Evolutionary conservation across 2,113 vertebrate species (phyloP).

Genomic region (Corythornis cristatus): DNA sequence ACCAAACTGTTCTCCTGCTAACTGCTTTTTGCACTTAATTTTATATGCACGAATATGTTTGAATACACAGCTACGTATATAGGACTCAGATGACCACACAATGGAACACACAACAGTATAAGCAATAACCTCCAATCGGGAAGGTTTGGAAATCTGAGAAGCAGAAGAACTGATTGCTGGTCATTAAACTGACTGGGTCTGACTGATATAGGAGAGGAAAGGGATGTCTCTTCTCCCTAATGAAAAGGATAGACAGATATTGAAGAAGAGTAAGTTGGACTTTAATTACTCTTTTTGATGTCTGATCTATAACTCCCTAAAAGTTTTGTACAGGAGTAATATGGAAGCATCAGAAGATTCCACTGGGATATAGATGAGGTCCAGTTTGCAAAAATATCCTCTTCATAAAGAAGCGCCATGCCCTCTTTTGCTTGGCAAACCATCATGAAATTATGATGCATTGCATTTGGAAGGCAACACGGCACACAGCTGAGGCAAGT

Average conservation of each 20-base stretch:
- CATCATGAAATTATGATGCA: constrained; percentile 74
- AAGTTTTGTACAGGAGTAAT: constrained; percentile 71
- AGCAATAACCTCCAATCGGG: not conserved
- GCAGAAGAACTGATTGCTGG: not conserved
- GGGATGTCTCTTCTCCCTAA: constrained; percentile 46
- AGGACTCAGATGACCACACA: not conserved
- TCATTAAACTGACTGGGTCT: constrained; percentile 50
- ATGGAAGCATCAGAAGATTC: constrained; percentile 79
- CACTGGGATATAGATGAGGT: constrained; percentile 77
- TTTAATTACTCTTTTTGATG: constrained; percentile 79
- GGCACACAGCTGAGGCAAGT: constrained; percentile 74
- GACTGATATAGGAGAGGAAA: constrained; percentile 23
- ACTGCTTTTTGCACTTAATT: not conserved
- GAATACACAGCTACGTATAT: not conserved
- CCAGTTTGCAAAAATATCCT: constrained; percentile 77
- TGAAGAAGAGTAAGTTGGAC: constrained; percentile 55
- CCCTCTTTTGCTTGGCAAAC: constrained; percentile 76
- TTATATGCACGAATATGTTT: not conserved
- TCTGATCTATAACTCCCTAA: constrained; percentile 77
- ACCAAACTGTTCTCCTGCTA: not conserved
- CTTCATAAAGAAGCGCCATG: constrained; percentile 74
- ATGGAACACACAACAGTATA: not conserved
- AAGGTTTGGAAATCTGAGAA: constrained; percentile 12
- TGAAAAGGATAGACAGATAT: constrained; percentile 70
- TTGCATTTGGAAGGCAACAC: constrained; percentile 73